Base-by-base conservation (phyloP, 2,888 invertebrate species). In the Amiota minor region DNA sequence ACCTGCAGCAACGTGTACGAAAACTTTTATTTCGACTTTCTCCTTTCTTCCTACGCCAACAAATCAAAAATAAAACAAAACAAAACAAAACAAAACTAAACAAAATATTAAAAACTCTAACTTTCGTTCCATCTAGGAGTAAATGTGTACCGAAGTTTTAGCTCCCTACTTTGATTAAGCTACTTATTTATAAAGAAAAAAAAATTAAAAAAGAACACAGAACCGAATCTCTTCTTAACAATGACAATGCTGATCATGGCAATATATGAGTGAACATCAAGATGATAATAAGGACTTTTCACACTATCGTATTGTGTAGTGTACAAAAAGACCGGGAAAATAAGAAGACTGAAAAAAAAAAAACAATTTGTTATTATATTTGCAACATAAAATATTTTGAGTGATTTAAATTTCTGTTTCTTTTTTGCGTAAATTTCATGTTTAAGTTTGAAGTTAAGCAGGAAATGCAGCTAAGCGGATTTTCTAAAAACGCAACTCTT, bases 1-100 rank as follows among this genome's bases (percentile, higher is more conserved):
- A 87, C 88, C 88, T 88, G 88, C 87, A 88, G 82, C 81, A 35
- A 35, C 35, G 81, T 70, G 70, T 72, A 35, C 35, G 35, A 78
- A 79, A 85, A 85, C 76, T 81, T 80, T 77, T 65, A 35, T 35
- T 35, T 35, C 35, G 35, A 35, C 35, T 35, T 35, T 35, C 35
- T 35, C 35, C 35, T 6, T 35, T 35, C 35, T 35, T 35, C 35
- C 35, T 35, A 35, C 35, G 35, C 35, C 35, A 35, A 35, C 23
- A 61, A 23, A 23, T 12, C 61, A 12, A 23, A 61, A 61, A 61
- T 12, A 61, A 61, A 61, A 61, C 10, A 23, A 61, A 61, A 61
- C 18, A 12, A 62, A 23, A 62, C 8, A 61, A 23, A 1, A 2
- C 1, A 3, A 23, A 56, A 56, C 10, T 23, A 61, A 23, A 18